Percentiles rank a stretch among this genome's conserved stretches.
Conservation (phyloP, 2,888 invertebrate species). For the Idaea straminata region DNA sequence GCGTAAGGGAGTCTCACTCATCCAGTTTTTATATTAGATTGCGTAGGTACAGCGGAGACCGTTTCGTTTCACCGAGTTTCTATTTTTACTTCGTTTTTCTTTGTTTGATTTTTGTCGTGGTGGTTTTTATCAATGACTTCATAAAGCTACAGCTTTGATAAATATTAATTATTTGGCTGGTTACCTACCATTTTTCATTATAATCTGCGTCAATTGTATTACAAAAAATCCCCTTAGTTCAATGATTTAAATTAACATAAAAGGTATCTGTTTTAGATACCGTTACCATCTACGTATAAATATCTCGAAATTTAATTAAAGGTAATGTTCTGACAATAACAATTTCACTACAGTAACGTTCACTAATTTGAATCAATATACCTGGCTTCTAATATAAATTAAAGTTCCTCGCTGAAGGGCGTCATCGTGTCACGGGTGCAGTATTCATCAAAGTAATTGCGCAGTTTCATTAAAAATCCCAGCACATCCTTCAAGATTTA, state of each 20-base stretch:
- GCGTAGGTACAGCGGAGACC: constrained; percentile 43
- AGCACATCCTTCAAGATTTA: constrained; percentile 74
- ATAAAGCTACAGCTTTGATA: neutral
- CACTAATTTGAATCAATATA: constrained; percentile 54
- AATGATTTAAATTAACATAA: neutral
- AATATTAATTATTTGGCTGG: neutral
- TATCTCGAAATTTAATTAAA: neutral
- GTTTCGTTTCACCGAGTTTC: constrained; percentile 45
- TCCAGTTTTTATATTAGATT: constrained; percentile 66
- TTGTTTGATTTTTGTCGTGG: constrained; percentile 33
- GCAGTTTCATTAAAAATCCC: constrained; percentile 71
- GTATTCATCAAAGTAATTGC: constrained; percentile 72
- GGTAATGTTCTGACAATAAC: neutral
- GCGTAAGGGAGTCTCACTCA: constrained; percentile 58
- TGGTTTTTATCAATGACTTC: neutral
- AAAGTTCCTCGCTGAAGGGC: constrained; percentile 34
- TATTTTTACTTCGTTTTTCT: constrained; percentile 37
- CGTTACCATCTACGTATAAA: neutral
- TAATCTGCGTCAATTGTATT: neutral
- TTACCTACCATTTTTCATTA: neutral
- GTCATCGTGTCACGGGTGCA: constrained; percentile 53
- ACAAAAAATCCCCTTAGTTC: neutral
- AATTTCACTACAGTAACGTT: constrained; percentile 10
- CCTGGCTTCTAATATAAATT: constrained; percentile 47
- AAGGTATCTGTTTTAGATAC: neutral